Conservation (phyloP, 2,888 invertebrate species). For the Calameuta idolon region DNA sequence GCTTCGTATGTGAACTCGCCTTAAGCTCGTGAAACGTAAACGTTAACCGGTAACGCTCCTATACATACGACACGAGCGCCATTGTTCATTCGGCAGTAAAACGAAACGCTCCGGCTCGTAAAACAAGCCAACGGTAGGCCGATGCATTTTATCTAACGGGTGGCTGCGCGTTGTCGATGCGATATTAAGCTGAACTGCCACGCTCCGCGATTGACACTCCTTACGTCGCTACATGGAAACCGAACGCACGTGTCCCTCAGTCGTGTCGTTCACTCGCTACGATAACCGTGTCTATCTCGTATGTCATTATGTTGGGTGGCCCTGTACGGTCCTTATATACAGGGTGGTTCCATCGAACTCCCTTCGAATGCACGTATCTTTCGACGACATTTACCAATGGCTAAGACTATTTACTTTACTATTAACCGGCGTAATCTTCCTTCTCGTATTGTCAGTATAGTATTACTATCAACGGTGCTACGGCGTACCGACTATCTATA, state of each 20-base stretch:
- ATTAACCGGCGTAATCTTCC: background rate
- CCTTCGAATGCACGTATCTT: background rate
- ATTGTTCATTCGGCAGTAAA: slow-evolving; percentile 28
- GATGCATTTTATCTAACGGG: slow-evolving; percentile 10
- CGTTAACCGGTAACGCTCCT: slow-evolving; percentile 19
- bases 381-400: background rate
- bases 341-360: background rate
- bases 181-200: background rate
- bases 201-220: too few species aligned
- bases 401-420: background rate
- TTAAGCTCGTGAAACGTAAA: background rate
- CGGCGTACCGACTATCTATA: background rate
- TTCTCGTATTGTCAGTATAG: background rate
- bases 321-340: background rate
- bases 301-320: background rate
- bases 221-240: too few species aligned
- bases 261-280: background rate
- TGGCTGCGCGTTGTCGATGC: background rate
- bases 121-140: slow-evolving; percentile 26
- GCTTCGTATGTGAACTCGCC: background rate
- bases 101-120: slow-evolving; percentile 31
- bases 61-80: slow-evolving; percentile 9
- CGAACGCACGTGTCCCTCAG: background rate
- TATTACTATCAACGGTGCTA: background rate
- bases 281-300: background rate